Evolutionary conservation across 2,888 invertebrate species (phyloP).

Genomic region (Ophion ellenae): DNA sequence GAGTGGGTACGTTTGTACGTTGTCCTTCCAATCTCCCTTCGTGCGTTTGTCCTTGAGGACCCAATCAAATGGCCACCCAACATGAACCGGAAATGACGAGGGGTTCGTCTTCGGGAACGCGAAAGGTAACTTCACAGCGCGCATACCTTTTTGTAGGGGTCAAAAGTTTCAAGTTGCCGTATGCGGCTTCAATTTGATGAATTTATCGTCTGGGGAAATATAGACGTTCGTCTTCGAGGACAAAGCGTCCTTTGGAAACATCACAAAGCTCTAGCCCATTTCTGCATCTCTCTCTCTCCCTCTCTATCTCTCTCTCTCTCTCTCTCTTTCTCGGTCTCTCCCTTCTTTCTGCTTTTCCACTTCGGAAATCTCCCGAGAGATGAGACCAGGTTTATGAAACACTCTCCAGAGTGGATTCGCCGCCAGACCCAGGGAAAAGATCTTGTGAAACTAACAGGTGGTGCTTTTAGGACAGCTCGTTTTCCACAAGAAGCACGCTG

Average conservation of each 20-base stretch:
- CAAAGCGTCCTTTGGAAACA: conserved; percentile 22
- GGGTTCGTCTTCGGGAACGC: neutral
- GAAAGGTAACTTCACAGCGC: conserved; percentile 5
- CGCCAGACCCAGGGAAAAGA: conserved; percentile 15
- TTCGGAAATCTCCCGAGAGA: conserved; percentile 23
- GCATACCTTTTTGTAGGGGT: conserved; percentile 2
- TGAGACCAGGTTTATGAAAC: conserved; percentile 14
- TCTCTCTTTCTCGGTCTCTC: neutral
- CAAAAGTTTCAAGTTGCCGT: conserved; percentile 39
- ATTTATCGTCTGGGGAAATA: conserved; percentile 53
- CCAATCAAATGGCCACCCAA: neutral
- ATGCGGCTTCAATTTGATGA: conserved; percentile 17
- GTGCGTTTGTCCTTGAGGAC: neutral
- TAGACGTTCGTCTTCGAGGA: conserved; percentile 17
- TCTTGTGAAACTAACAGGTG: conserved; percentile 56
- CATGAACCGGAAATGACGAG: neutral
- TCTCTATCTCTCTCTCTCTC: conserved; percentile 31
- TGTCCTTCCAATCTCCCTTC: neutral
- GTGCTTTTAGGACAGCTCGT: conserved; percentile 56
- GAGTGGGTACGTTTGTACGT: neutral
- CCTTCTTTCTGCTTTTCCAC: neutral
- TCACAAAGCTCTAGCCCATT: conserved; percentile 1
- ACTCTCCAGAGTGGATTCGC: neutral
- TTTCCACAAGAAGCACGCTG: conserved; percentile 6
- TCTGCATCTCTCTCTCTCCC: conserved; percentile 1